Conservation (phyloP, 2,113 vertebrate species). For the Neodontobutis hainanensis region DNA sequence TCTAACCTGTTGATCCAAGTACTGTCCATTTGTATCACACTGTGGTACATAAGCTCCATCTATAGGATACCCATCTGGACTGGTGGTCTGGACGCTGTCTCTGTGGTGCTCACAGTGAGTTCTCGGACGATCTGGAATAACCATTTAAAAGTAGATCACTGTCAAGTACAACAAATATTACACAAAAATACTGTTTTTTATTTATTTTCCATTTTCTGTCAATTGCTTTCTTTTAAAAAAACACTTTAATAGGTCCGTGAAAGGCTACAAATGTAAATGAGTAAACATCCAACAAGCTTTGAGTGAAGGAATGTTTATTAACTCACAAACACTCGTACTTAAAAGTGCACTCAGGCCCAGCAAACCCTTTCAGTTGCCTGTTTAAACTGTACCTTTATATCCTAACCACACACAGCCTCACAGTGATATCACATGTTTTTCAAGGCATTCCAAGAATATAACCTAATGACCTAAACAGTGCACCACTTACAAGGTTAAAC, state of each 20-base stretch:
- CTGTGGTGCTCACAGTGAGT: conserved; percentile 79
- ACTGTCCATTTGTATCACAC: conserved; percentile 82
- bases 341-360: neutral
- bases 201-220: too few species aligned
- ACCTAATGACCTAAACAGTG: too few species aligned
- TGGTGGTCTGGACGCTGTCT: conserved; percentile 45
- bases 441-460: too few species aligned
- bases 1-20: conserved; percentile 72
- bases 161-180: too few species aligned
- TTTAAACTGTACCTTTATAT: neutral
- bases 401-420: neutral
- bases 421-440: too few species aligned
- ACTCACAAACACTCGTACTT: neutral
- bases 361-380: neutral
- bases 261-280: too few species aligned
- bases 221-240: conserved; percentile 3
- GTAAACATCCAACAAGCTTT: neutral
- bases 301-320: conserved; percentile 1
- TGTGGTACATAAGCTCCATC: conserved; percentile 76
- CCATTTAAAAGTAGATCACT: neutral
- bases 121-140: conserved; percentile 40
- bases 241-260: neutral
- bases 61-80: conserved; percentile 29
- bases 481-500: too few species aligned
- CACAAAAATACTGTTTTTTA: too few species aligned